These are phyloP conservation scores for Empidonax traillii DNA, from an alignment of 2,113 vertebrate genomes.

Conservation along the genomic window DNA sequence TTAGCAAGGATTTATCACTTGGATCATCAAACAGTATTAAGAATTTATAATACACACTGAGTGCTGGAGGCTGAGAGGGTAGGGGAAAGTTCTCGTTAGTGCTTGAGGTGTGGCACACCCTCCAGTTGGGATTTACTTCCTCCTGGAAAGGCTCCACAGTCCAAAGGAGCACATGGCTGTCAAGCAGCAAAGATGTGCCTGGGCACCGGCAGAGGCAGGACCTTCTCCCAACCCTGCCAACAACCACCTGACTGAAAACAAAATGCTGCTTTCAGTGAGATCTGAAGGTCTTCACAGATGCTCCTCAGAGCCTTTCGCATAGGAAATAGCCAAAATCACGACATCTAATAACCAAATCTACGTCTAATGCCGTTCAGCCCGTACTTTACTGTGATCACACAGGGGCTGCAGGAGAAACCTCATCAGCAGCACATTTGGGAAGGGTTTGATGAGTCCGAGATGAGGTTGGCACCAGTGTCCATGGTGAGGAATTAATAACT, in stretches of 20 bases:
- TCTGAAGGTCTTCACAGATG: neutral
- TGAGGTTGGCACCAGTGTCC: neutral
- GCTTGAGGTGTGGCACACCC: neutral
- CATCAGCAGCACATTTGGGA: rapidly evolving
- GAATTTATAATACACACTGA: neutral
- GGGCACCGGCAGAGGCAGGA: neutral
- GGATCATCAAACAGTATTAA: neutral
- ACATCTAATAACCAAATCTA: neutral
- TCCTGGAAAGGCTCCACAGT: neutral
- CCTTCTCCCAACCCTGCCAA: rapidly evolving
- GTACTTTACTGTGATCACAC: neutral
- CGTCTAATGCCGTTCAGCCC: rapidly evolving
- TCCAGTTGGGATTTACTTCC: neutral
- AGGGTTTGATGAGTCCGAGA: neutral
- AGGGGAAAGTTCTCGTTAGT: neutral
- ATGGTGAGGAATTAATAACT: neutral
- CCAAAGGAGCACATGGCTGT: neutral
- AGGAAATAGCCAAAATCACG: neutral
- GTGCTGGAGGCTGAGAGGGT: neutral
- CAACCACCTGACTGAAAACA: neutral
- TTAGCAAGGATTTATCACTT: neutral
- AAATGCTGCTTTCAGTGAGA: neutral
- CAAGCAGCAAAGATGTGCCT: rapidly evolving
- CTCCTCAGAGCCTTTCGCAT: neutral
- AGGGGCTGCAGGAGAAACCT: neutral